Evolutionary conservation across 2,113 vertebrate species (phyloP), one percentile per base, ranked within the genome.

Genomic region (Orycteropus afer): DNA sequence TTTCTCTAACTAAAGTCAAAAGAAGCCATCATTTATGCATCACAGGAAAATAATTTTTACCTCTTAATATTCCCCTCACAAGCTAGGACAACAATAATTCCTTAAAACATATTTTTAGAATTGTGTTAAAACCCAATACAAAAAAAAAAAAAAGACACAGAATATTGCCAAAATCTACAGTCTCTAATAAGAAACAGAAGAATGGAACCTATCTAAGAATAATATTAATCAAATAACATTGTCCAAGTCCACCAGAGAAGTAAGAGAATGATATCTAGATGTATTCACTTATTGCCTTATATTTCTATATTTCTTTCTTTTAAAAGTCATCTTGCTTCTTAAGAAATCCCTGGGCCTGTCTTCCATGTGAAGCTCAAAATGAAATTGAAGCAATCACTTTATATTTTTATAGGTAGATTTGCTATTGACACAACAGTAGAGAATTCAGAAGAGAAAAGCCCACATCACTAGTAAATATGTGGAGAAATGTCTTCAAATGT

Each of bases 221-320:
- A 96, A 95, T 71, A 55, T 88, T 95, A 96, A 82, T 69, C 86
- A 97, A 98, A 97, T 74, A 90, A 29, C 57, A 84, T 86, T 93
- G 3, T 4, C 63, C 84, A 81, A 82, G 18, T 78, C 0, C 1
- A 51, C 29, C 3, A n/a, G 6, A 95, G 17, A 93, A 88, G 11
- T 79, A 57, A 96, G 22, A 57, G 37, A 94, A 89, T 3, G 18
- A 20, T 76, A 2, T 80, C 29, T 47, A 74, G 61, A 47, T 87
- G 27, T 18, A 93, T 89, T 93, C 93, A 86, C 7, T 17, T 95
- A 67, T 29, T 65, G 2, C 12, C 14, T 67, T 76, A 74, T 29
- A 12, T 1, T 20, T 42, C 12, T 67, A n/a, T 79, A 86, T 81
- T 53, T 55, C 42, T 90, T 65, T 86, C 25, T 83, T 89, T 95